These are phyloP conservation scores for Steatornis caripensis DNA, from an alignment of 2,113 vertebrate species.

Conservation along the genomic window DNA sequence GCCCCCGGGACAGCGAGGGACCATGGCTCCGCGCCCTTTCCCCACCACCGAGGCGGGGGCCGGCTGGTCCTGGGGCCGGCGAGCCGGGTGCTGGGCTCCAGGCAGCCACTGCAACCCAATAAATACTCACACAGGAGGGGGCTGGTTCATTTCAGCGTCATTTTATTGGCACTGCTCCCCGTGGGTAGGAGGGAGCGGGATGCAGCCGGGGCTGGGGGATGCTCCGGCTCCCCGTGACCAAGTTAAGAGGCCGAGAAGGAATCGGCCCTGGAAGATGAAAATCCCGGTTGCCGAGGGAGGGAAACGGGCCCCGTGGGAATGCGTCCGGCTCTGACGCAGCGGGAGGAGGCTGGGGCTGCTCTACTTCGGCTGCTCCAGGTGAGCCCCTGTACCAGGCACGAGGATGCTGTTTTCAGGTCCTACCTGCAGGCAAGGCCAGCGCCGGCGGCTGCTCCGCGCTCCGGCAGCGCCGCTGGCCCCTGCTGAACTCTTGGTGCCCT, in stretches of 20 bases:
- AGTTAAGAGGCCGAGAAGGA: neutral
- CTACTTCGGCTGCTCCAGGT: neutral
- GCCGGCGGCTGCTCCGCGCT: neutral
- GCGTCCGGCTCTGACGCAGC: rapidly evolving
- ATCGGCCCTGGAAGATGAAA: neutral
- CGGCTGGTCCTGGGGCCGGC: neutral
- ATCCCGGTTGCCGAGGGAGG: rapidly evolving
- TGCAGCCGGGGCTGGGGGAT: neutral
- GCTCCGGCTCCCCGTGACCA: neutral
- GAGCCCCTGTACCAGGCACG: neutral
- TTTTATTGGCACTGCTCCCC: no score
- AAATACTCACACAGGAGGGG: neutral
- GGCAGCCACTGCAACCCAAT: slow-evolving; percentile 1
- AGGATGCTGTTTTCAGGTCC: neutral
- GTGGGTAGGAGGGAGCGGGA: no score
- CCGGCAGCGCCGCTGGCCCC: neutral
- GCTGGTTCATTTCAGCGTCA: neutral
- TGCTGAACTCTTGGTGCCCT: rapidly evolving
- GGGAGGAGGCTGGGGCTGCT: neutral
- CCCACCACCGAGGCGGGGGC: no score
- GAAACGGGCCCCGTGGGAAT: neutral
- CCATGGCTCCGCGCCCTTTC: rapidly evolving
- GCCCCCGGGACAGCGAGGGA: neutral
- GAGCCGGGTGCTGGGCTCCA: neutral
- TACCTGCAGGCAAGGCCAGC: neutral